Percentiles rank a stretch among this genome's conserved stretches.
These are phyloP conservation scores for Rissa tridactyla DNA, from an alignment of 2,113 vertebrate species.

Conservation along the genomic window DNA sequence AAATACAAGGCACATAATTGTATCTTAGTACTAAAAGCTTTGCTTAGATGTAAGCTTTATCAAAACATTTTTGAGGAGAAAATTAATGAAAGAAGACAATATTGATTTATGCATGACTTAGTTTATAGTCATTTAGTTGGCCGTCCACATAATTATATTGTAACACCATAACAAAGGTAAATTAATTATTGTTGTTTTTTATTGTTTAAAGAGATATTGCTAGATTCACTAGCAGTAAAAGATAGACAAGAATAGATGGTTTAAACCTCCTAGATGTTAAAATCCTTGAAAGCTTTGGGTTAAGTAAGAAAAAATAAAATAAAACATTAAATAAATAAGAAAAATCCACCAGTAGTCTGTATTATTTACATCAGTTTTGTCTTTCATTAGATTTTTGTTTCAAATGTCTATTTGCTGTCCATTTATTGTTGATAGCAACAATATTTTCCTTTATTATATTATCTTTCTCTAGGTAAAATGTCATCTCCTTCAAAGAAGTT, in stretches of 20 bases:
- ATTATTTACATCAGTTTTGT: background rate
- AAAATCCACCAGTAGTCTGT: background rate
- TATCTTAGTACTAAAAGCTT: background rate
- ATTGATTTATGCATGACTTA: background rate
- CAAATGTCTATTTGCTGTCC: background rate
- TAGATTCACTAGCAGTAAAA: background rate
- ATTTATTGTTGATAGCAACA: background rate
- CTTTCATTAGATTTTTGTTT: background rate
- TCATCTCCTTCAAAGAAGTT: slow-evolving; percentile 26
- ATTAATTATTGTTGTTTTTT: background rate
- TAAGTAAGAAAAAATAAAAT: background rate
- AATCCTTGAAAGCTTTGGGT: background rate
- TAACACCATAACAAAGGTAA: background rate
- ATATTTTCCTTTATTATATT: background rate
- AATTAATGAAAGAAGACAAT: background rate
- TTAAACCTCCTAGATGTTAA: background rate
- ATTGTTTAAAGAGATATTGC: background rate
- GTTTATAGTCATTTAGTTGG: background rate
- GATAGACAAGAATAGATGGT: background rate
- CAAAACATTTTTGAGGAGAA: background rate
- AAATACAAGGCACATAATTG: background rate
- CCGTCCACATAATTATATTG: background rate
- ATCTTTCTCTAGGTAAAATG: slow-evolving; percentile 42
- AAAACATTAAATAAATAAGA: background rate
- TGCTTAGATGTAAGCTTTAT: background rate